Evolutionary conservation across 2,797 vertebrate genomes (phyloP).

Genomic region (Chloroceryle amazona): DNA sequence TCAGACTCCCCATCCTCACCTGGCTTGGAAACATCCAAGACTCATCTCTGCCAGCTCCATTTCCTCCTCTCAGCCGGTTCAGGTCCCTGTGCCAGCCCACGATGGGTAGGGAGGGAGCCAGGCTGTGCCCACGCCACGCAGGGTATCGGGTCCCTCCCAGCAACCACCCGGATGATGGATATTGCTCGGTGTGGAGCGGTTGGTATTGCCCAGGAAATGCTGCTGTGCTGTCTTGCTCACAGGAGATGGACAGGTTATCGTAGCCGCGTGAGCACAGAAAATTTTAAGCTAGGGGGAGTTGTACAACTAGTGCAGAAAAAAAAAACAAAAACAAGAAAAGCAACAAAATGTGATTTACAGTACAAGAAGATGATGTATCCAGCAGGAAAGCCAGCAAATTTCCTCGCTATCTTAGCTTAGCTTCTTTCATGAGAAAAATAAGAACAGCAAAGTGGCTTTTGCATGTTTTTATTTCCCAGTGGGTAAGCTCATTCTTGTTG

Average conservation of each 20-base stretch:
- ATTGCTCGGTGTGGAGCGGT: not conserved
- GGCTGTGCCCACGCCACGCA: accelerated
- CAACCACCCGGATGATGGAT: not conserved
- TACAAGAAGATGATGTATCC: not conserved
- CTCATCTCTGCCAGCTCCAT: not conserved
- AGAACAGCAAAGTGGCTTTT: not conserved
- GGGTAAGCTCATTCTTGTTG: not conserved
- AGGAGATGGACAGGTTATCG: constrained; percentile 17
- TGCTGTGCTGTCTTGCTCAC: constrained; percentile 24
- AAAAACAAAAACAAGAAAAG: too few species aligned
- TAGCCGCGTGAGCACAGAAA: not conserved
- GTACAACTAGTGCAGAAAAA: not conserved
- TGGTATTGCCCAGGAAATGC: constrained; percentile 28
- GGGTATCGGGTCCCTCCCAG: not conserved
- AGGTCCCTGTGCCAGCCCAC: not conserved
- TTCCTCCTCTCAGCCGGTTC: not conserved
- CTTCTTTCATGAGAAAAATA: not conserved
- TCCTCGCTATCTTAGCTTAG: not conserved
- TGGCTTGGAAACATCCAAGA: not conserved
- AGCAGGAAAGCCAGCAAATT: constrained; percentile 6
- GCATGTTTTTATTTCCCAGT: not conserved
- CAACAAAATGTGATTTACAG: constrained; percentile 39
- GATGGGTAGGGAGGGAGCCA: not conserved
- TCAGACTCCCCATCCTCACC: not conserved
- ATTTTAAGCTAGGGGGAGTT: constrained; percentile 40